phyloP scores from a whole-genome alignment of 2,888 invertebrate species.

The Dione vanillae region DNA sequence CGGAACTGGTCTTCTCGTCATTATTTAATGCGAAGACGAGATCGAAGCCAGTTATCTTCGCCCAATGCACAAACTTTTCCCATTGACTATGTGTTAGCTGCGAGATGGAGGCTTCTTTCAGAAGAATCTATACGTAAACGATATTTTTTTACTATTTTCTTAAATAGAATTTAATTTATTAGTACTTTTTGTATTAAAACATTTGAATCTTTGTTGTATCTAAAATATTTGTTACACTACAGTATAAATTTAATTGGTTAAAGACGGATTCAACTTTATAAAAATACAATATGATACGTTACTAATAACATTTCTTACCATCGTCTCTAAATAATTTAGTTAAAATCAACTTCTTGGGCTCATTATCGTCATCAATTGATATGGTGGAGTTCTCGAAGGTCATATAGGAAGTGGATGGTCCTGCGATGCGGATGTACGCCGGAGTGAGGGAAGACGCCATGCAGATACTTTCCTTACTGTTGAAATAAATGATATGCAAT shows the following conservation, averaged over 20 bases:
- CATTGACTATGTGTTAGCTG: slow-evolving; percentile 62
- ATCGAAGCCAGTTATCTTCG: slow-evolving; percentile 83
- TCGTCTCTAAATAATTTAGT: slow-evolving; percentile 40
- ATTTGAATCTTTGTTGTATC: no score
- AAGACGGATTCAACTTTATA: no score
- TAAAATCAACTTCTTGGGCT: slow-evolving; percentile 41
- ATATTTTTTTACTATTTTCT: neutral
- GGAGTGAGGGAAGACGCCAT: slow-evolving; percentile 89
- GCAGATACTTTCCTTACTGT: slow-evolving; percentile 83
- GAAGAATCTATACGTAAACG: slow-evolving; percentile 8
- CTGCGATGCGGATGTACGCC: slow-evolving; percentile 89
- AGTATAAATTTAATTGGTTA: no score
- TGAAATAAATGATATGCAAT: slow-evolving; percentile 44
- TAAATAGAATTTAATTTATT: no score
- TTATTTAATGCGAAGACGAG: slow-evolving; percentile 88
- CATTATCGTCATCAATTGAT: slow-evolving; percentile 56
- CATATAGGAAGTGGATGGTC: slow-evolving; percentile 85
- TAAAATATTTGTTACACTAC: no score
- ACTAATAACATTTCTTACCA: slow-evolving; percentile 37
- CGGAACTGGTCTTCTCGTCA: slow-evolving; percentile 72
- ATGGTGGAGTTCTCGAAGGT: slow-evolving; percentile 70
- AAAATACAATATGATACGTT: neutral
- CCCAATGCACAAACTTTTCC: slow-evolving; percentile 78
- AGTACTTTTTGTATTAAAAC: no score
- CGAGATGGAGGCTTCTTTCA: slow-evolving; percentile 47